Base-by-base conservation (phyloP, 2,888 invertebrate genomes). In the Heliconius charithonia region DNA sequence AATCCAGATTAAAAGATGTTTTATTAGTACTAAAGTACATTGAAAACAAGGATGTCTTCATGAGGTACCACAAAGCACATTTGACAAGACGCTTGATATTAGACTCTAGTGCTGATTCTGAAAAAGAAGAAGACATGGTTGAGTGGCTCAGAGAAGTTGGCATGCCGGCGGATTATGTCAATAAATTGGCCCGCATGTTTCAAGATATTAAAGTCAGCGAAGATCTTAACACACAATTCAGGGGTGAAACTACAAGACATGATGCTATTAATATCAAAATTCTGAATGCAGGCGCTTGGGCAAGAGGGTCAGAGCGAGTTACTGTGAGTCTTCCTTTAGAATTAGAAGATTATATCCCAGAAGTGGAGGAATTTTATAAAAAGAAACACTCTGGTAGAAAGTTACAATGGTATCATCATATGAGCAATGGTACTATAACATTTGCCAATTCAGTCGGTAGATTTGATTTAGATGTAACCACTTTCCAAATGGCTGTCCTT, bases 141-240 rank as follows among this genome's bases (percentile, higher is more conserved):
- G 99, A 99, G 89, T 99, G 99, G 98, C 96, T 98, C 73, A 95
- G 99, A 84, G 99, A 99, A 93, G 98, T 99, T 25, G 99, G 99
- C 51, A 99, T 99, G 99, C 99, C 99, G 4, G 99, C 99, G 0
- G 99, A 99, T 93, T 99, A 98, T 95, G 99, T 99, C 27, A 99
- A 99, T 95, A 99, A 99, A 93, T 94, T 99, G 86, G 99, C 98
- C 13, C 96, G 99, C 83, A 99, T 99, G 99, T 98, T 98, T 92
- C 98, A 98, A 95, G 99, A 99, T 91, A 98, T 99, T 84, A 99
- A 99, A 96, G 98, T 96, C 76, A 99, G 99, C 89, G 98, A 99
- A 93, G 99, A 99, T 95, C 96, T 99, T 80, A 99, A 99, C 94
- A 96, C 97, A 84, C 98, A 98, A 88, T 99, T 99, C 91, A 96